Conservation (phyloP, 2,888 invertebrate species). For the Ormyrus rosae region DNA sequence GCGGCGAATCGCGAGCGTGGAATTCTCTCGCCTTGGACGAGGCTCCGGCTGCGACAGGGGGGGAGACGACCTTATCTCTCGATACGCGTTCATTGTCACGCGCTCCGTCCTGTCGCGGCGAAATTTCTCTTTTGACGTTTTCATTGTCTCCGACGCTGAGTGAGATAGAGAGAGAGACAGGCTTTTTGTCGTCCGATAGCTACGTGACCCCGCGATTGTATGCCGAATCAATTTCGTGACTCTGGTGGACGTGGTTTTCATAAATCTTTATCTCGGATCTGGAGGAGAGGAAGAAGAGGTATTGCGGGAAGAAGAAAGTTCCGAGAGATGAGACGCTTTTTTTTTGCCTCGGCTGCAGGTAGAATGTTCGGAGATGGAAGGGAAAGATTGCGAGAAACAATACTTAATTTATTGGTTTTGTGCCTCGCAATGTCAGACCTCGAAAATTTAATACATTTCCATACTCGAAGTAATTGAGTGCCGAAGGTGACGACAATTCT, state of each 20-base stretch:
- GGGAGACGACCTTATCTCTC: slow-evolving; percentile 5
- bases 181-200: not conserved
- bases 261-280: not conserved
- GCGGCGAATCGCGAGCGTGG: not conserved
- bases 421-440: no score
- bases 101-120: not conserved
- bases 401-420: no score
- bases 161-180: not conserved
- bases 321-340: not conserved
- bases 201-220: not conserved
- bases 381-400: no score
- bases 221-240: not conserved
- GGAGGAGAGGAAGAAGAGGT: not conserved
- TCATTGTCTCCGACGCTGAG: slow-evolving; percentile 24
- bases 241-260: not conserved
- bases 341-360: no score
- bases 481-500: no score
- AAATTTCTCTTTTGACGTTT: slow-evolving; percentile 34
- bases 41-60: not conserved
- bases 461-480: no score
- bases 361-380: no score
- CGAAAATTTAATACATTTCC: no score
- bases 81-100: slow-evolving; percentile 23
- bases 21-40: slow-evolving; percentile 4
- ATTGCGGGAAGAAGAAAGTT: slow-evolving; percentile 9